A percentile compares a stretch with the other conserved stretches of the same genome.
phyloP scores from a whole-genome alignment of 2,797 vertebrate genomes.

The Crenichthys baileyi region DNA sequence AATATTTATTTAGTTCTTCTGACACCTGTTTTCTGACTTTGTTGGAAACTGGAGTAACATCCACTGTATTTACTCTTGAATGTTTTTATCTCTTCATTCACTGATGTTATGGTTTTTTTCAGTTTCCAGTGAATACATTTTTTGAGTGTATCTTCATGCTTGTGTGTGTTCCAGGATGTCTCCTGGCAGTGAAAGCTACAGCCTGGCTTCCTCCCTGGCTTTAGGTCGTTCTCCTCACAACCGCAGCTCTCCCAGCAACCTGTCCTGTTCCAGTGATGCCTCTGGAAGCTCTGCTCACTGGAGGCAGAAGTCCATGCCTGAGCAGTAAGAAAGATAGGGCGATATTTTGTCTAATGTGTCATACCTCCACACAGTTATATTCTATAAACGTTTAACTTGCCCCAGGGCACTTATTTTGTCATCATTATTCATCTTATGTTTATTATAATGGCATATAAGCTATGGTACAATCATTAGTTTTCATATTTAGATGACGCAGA shows the following conservation, averaged over 20 bases:
- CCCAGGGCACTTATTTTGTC: neutral
- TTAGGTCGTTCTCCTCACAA: conserved; percentile 92
- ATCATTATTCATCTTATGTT: neutral
- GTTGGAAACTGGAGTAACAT: conserved; percentile 12
- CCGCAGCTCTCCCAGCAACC: conserved; percentile 95
- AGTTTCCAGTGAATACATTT: conserved; percentile 15
- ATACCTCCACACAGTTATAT: neutral
- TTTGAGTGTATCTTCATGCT: conserved; percentile 11
- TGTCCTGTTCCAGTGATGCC: conserved; percentile 95
- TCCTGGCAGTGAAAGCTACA: conserved; percentile 93
- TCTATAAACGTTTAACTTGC: neutral
- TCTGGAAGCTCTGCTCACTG: conserved; percentile 88
- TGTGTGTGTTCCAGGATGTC: conserved; percentile 85
- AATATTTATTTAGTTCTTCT: conserved; percentile 17
- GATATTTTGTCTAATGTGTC: conserved; percentile 1
- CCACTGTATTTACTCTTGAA: conserved; percentile 32
- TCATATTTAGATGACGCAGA: conserved; percentile 13
- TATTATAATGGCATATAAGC: conserved; percentile 5
- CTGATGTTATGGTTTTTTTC: neutral
- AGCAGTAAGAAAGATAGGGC: conserved; percentile 86
- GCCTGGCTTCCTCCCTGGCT: conserved; percentile 91
- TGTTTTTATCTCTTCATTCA: conserved; percentile 26
- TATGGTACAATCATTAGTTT: conserved; percentile 3
- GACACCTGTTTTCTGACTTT: conserved; percentile 2
- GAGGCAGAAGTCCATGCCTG: conserved; percentile 98